Evolutionary conservation across 23 tunicate species (phyloP).

Genomic region (Styela clava): DNA sequence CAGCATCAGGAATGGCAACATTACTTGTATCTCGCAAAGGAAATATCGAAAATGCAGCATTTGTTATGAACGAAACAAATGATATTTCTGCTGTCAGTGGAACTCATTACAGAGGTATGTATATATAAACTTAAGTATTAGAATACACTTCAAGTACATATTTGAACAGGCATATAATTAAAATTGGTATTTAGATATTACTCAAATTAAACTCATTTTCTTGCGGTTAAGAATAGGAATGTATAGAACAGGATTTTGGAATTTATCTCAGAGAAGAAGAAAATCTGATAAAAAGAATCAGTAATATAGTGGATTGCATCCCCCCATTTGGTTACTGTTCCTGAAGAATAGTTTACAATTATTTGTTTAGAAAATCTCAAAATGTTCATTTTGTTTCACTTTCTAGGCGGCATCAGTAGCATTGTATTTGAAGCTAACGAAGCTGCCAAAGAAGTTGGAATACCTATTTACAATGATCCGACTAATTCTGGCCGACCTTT

Average conservation of each 20-base stretch:
- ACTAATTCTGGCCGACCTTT: constrained; percentile 57
- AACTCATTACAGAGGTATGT: constrained; percentile 77
- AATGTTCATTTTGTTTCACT: too few relatives aligned
- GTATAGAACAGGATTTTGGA: too few relatives aligned
- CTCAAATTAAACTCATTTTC: too few relatives aligned
- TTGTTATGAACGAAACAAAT: constrained; percentile 80
- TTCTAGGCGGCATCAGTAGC: constrained; percentile 80
- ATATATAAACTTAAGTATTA: background rate
- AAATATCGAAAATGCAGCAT: constrained; percentile 76
- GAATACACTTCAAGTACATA: background rate
- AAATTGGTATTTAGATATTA: too few relatives aligned
- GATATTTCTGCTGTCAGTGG: constrained; percentile 94
- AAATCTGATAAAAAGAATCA: too few relatives aligned
- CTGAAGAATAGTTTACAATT: too few relatives aligned
- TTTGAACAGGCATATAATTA: too few relatives aligned
- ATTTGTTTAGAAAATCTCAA: too few relatives aligned
- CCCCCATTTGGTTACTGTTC: too few relatives aligned
- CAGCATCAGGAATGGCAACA: constrained; percentile 73
- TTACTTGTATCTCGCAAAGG: constrained; percentile 76
- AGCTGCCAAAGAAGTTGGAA: constrained; percentile 67
- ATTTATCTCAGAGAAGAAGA: too few relatives aligned
- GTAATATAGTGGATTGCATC: too few relatives aligned
- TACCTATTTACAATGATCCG: constrained; percentile 88
- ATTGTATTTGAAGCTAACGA: constrained; percentile 87
- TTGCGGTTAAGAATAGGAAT: too few relatives aligned